Evolutionary conservation across 1,140 invertebrate genomes (phyloP).

Genomic region (Drosophila santomea): DNA sequence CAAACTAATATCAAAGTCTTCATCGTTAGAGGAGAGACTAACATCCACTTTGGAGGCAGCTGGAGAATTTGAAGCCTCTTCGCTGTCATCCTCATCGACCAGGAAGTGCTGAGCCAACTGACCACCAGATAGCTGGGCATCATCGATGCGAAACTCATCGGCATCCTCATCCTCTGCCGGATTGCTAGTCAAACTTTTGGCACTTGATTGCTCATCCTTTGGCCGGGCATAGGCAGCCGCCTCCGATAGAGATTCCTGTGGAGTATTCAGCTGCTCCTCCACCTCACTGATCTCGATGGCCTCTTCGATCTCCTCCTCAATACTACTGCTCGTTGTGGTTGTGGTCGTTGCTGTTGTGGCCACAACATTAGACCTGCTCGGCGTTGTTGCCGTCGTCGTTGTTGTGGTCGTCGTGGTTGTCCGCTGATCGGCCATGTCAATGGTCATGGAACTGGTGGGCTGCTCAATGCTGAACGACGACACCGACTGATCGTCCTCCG

Average conservation of each 20-base stretch:
- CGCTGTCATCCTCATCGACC: constrained; percentile 50
- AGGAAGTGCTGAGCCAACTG: constrained; percentile 77
- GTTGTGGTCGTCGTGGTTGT: constrained; percentile 49
- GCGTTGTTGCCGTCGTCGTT: constrained; percentile 24
- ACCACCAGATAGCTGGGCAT: constrained; percentile 73
- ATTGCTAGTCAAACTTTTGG: constrained; percentile 56
- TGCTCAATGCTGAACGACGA: constrained; percentile 71
- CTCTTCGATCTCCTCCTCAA: constrained; percentile 83
- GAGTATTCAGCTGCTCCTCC: constrained; percentile 49
- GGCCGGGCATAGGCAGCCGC: constrained; percentile 44
- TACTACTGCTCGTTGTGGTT: constrained; percentile 68
- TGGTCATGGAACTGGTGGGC: constrained; percentile 78
- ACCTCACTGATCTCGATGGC: constrained; percentile 77
- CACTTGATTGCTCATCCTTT: constrained; percentile 43
- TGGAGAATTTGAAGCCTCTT: constrained; percentile 14
- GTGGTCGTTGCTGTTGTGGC: constrained; percentile 41
- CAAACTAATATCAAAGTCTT: constrained; percentile 72
- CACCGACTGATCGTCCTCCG: constrained; percentile 65
- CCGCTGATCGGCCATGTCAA: constrained; percentile 71
- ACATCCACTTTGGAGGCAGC: constrained; percentile 30
- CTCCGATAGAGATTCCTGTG: constrained; percentile 48
- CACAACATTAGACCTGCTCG: constrained; percentile 42
- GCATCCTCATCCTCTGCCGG: constrained; percentile 38
- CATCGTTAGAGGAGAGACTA: constrained; percentile 31
- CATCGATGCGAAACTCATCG: constrained; percentile 73